Evolutionary conservation across 2,888 invertebrate genomes (phyloP), one percentile per base, ranked within the genome.

Genomic region (Pammene fasciana): DNA sequence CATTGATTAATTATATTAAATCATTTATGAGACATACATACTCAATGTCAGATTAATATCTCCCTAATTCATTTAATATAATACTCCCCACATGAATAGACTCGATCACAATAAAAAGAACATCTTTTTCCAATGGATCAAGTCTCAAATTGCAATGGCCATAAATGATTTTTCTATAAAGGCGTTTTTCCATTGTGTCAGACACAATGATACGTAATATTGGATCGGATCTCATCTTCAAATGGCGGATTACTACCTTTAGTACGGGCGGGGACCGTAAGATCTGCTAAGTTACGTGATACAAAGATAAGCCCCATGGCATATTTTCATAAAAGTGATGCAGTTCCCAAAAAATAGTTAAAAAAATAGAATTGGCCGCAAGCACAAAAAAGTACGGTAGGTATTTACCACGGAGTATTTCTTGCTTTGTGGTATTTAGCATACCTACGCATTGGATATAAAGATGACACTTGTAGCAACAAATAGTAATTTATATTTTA

Each of bases 171-270:
- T 55, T 52, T 50, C 38, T 43, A 16, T 65, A 74, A 76, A 75
- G 72, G 72, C 75, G 76, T 76, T 82, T 80, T 79, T 76, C 81
- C 77, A 82, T 83, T 85, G 84, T 82, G 74, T 71, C 71, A 68
- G 74, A 73, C 78, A 82, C 83, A 85, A 84, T 82, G 79, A 79
- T 76, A 68, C 68, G 68, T 68, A 78, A 78, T 80, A 79, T 80
- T 77, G 75, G 77, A 76, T 77, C 78, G 74, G 78, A 85, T 85
- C 82, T 82, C 81, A 81, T 85, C 82, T 80, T 79, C 77, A 82
- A 83, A 85, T 82, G 81, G 81, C 75, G 79, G 80, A 84, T 86
- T 84, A 83, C 81, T 78, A 77, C 72, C 72, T 74, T n/a, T n/a
- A n/a, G n/a, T n/a, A n/a, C n/a, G n/a, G n/a, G n/a, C n/a, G n/a